Percentiles rank a stretch among this genome's conserved stretches.
phyloP scores from a whole-genome alignment of 2,888 invertebrate species.

The Tetheella fluctuosa region DNA sequence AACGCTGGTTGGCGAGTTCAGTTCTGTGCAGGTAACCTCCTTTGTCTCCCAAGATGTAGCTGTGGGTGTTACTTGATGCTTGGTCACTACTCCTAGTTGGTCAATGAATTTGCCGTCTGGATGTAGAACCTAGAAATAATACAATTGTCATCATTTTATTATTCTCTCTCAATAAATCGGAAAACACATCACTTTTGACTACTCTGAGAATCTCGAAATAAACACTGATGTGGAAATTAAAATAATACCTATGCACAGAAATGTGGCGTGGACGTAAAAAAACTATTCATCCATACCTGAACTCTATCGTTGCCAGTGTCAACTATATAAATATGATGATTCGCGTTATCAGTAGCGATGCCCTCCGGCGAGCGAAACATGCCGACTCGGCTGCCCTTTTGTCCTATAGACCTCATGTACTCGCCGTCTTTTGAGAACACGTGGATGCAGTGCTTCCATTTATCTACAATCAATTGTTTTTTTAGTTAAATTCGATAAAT shows the following conservation, averaged over 20 bases:
- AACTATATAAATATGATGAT: constrained; percentile 87
- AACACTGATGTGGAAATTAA: not conserved
- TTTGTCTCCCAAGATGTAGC: constrained; percentile 63
- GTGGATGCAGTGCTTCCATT: constrained; percentile 88
- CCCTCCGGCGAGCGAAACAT: constrained; percentile 90
- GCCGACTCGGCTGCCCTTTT: constrained; percentile 86
- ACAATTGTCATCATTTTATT: constrained; percentile 10
- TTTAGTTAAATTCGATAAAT: too few relatives aligned
- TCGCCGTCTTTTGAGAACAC: constrained; percentile 87
- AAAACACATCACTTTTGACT: too few relatives aligned
- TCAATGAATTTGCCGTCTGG: constrained; percentile 85
- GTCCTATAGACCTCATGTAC: constrained; percentile 85
- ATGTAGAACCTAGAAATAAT: constrained; percentile 71
- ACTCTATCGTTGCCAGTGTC: constrained; percentile 91
- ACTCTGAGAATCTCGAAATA: too few relatives aligned
- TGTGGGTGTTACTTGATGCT: constrained; percentile 53
- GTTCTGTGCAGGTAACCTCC: constrained; percentile 75
- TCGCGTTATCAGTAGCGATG: constrained; percentile 83
- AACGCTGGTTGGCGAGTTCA: constrained; percentile 89
- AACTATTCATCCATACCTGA: constrained; percentile 56
- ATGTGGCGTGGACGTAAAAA: too few relatives aligned
- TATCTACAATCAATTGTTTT: constrained; percentile 70
- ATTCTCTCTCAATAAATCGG: too few relatives aligned
- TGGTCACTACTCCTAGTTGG: constrained; percentile 83
- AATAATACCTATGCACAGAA: too few relatives aligned